phyloP scores from a whole-genome alignment of 2,888 invertebrate species.

The Monoplex corrugatus region DNA sequence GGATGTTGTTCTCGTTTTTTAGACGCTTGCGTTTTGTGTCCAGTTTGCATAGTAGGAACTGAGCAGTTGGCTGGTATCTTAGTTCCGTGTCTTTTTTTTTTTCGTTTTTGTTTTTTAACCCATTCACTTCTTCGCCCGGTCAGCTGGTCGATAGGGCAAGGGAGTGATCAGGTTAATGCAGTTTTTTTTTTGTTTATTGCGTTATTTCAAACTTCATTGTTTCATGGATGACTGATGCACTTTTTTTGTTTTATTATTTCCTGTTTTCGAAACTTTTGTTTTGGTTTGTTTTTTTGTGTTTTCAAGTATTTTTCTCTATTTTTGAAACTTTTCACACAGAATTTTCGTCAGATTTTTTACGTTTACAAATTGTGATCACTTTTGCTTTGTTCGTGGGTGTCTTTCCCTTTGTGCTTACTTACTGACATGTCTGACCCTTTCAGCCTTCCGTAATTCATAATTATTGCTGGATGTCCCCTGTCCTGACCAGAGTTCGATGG shows the following conservation, averaged over 20 bases:
- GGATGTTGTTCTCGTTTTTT: conserved; percentile 31
- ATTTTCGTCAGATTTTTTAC: neutral
- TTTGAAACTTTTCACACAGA: too few species aligned
- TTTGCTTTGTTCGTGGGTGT: neutral
- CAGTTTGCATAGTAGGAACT: neutral
- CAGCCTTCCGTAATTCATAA: neutral
- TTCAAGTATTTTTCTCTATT: neutral
- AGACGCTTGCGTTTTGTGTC: neutral
- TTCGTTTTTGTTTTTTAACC: neutral
- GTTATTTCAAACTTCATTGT: conserved; percentile 9
- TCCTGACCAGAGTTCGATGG: too few species aligned
- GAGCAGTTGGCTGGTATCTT: neutral
- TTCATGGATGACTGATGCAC: neutral
- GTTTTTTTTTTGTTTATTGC: conserved; percentile 45
- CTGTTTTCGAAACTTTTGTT: neutral
- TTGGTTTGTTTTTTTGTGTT: neutral
- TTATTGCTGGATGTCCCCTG: too few species aligned
- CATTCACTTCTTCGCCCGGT: too few species aligned
- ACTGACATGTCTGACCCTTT: neutral
- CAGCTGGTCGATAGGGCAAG: too few species aligned
- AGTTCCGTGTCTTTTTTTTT: neutral
- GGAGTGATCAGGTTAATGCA: too few species aligned
- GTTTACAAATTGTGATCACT: neutral
- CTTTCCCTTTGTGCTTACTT: neutral
- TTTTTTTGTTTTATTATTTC: neutral